phyloP scores from a whole-genome alignment of 2,797 vertebrate genomes.

The Arremon brunneinucha region DNA sequence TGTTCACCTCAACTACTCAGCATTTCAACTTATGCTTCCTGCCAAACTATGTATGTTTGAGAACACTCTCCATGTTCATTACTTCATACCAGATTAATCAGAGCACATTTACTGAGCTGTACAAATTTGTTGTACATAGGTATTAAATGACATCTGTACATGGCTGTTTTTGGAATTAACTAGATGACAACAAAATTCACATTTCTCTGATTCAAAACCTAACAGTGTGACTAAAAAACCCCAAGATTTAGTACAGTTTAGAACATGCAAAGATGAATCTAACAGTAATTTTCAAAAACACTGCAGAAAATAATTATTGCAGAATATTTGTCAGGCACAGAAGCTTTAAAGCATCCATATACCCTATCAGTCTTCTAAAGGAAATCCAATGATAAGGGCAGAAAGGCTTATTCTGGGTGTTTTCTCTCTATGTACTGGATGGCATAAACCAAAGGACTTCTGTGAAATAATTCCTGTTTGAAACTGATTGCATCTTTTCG shows the following conservation, averaged over 20 bases:
- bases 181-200: background rate
- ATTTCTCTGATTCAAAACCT: background rate
- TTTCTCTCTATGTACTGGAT: background rate
- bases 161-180: background rate
- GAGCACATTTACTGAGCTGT: background rate
- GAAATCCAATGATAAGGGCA: background rate
- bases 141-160: background rate
- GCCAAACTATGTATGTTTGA: background rate
- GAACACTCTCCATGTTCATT: background rate
- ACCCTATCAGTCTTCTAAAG: background rate
- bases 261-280: background rate
- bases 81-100: background rate
- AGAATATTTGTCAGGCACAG: background rate
- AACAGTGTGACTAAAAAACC: accelerated
- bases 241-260: background rate
- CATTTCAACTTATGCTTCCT: background rate
- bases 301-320: background rate
- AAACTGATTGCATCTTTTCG: background rate
- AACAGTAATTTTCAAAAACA: background rate
- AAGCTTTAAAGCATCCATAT: background rate
- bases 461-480: background rate
- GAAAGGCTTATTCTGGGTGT: background rate
- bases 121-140: background rate
- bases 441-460: background rate
- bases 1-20: background rate